Base-by-base conservation (phyloP, 2,888 invertebrate genomes). In the Gastrophysa polygoni region DNA sequence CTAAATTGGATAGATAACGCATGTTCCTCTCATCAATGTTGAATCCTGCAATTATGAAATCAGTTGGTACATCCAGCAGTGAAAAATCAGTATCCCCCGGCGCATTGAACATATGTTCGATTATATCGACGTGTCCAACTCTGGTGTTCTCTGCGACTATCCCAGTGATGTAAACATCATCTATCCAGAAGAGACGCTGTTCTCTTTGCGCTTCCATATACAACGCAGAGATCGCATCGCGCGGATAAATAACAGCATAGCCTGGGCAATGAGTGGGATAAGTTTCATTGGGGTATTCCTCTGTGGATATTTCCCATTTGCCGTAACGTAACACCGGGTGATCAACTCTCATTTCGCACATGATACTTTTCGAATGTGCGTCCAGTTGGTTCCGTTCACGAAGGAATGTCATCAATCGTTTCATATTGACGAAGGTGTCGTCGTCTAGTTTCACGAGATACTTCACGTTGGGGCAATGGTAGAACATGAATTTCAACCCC, bases 231-330 rank as follows among this genome's bases (percentile, higher is more conserved):
- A 83, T 82, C 44, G 83, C 83, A 75, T 86, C 86, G 1, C 82
- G 83, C 0, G 86, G 86, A 69, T 86, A 85, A n/a, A 87, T 75
- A 59, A 87, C 82, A 6, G 83, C 84, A 82, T 84, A 85, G 11
- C 92, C 92, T 29, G 88, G 85, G 80, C 92, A 92, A 75, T 92
- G 92, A 2, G 85, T 82, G 38, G 92, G 92, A 81, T 91, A 93
- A 73, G 81, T 84, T 43, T 80, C 79, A 0, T 80, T 81, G 0
- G 85, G 78, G 78, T 88, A 92, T 75, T 91, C 91, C 1, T 81
- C 82, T 6, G 84, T 83, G 2, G 89, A 85, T 10, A 92, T 91
- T 52, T 86, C 85, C 92, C 92, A 92, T 78, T 92, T 92, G 0
- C 47, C 43, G 14, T 17, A 24, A 11, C 47, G 18, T 24, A 43